Conservation (phyloP, 2,888 invertebrate genomes). For the Phyllotreta striolata region DNA sequence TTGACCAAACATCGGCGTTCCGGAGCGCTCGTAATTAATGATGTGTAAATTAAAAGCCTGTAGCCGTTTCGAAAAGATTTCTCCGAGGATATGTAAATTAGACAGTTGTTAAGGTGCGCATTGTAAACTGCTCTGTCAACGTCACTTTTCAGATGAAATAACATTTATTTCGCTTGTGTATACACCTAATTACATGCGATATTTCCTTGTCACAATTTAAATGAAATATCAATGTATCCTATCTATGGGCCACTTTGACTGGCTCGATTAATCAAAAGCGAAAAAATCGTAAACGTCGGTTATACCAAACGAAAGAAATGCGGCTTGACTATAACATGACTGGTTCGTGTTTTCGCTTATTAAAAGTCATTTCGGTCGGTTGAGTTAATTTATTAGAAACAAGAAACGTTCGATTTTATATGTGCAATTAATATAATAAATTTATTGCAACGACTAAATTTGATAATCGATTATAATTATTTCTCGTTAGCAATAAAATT, state of each 20-base stretch:
- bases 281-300: neutral
- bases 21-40: conserved; percentile 52
- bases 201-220: conserved; percentile 40
- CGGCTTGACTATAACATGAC: too few species aligned
- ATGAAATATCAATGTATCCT: conserved; percentile 40
- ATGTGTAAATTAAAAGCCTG: conserved; percentile 62
- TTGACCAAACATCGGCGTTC: conserved; percentile 45
- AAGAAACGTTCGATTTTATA: too few species aligned
- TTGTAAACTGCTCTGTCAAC: conserved; percentile 59
- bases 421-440: too few species aligned
- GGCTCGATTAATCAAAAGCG: conserved; percentile 29
- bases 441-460: too few species aligned
- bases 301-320: neutral
- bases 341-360: too few species aligned
- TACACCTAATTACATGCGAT: conserved; percentile 52
- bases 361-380: too few species aligned
- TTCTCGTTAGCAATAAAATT: too few species aligned
- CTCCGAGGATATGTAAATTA: conserved; percentile 61
- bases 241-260: conserved; percentile 24
- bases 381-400: too few species aligned
- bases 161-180: conserved; percentile 51
- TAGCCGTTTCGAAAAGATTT: conserved; percentile 60
- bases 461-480: too few species aligned
- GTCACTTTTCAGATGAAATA: conserved; percentile 51
- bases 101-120: conserved; percentile 60